Percentiles rank a stretch among this genome's conserved stretches.
Conservation (phyloP, 1,140 invertebrate genomes). For the Sycophaga agraensis region DNA sequence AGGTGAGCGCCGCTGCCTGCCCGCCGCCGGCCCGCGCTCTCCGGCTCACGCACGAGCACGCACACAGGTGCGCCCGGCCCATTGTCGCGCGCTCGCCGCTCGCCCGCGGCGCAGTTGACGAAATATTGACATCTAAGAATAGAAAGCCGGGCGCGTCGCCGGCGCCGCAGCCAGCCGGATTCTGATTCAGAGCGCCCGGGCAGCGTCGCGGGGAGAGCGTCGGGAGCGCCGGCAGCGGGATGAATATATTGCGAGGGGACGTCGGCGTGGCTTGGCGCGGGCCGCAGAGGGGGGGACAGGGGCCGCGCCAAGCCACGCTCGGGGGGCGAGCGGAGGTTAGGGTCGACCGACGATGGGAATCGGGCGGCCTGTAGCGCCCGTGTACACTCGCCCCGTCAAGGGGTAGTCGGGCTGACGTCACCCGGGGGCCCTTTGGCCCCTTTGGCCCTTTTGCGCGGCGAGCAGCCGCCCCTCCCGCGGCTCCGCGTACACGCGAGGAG, state of each 20-base stretch:
- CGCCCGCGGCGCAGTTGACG: constrained; percentile 51
- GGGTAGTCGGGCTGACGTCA: constrained; percentile 27
- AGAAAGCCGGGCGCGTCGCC: constrained; percentile 40
- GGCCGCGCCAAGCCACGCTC: constrained; percentile 6
- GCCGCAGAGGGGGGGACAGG: constrained; percentile 26
- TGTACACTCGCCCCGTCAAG: no score
- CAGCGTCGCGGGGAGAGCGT: constrained; percentile 21
- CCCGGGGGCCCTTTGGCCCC: constrained; percentile 7
- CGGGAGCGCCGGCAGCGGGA: constrained; percentile 8
- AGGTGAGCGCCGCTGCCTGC: constrained; percentile 13
- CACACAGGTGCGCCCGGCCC: background rate
- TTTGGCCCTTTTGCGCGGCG: background rate
- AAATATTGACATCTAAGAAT: constrained; percentile 56
- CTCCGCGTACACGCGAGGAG: no score
- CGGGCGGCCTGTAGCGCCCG: no score
- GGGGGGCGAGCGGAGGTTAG: constrained; percentile 35
- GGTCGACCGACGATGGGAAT: constrained; percentile 31
- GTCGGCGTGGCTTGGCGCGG: background rate
- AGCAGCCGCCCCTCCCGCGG: no score
- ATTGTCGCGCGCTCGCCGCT: constrained; percentile 37
- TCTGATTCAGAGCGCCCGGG: background rate
- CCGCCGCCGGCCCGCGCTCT: background rate
- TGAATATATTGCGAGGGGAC: no score
- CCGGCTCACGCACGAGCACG: background rate
- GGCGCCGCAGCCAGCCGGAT: no score